phyloP scores from a whole-genome alignment of 2,113 vertebrate species.

The Platichthys stellatus region DNA sequence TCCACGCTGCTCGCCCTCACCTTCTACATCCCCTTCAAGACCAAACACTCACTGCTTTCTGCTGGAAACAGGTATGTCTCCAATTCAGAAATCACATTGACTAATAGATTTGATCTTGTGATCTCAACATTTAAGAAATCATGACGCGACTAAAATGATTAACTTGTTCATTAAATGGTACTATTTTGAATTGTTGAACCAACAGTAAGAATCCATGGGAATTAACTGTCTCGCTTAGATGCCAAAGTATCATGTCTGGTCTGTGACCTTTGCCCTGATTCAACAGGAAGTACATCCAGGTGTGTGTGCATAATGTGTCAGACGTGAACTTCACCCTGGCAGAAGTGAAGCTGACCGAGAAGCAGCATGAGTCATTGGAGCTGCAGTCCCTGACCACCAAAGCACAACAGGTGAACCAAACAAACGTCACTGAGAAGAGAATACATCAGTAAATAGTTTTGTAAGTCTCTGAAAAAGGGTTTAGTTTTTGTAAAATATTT shows the following conservation, averaged over 20 bases:
- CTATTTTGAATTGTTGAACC: too few species aligned
- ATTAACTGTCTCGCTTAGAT: not conserved
- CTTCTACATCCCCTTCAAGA: constrained; percentile 94
- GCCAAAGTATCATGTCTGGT: not conserved
- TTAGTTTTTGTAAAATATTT: too few species aligned
- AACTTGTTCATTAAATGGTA: too few species aligned
- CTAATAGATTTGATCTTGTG: not conserved
- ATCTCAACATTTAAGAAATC: not conserved
- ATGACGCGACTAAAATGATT: not conserved
- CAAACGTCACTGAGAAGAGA: not conserved
- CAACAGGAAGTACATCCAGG: constrained; percentile 94
- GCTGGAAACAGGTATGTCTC: constrained; percentile 88
- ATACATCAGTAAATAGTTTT: not conserved
- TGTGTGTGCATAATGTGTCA: constrained; percentile 93
- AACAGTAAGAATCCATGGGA: not conserved
- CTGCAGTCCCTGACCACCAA: constrained; percentile 85
- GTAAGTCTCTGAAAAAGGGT: not conserved
- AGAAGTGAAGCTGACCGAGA: constrained; percentile 83
- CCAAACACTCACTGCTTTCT: constrained; percentile 91
- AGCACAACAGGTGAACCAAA: constrained; percentile 85
- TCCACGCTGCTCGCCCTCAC: constrained; percentile 94
- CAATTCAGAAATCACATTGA: not conserved
- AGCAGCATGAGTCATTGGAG: constrained; percentile 75
- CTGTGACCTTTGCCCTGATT: constrained; percentile 4
- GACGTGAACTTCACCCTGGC: constrained; percentile 89